Evolutionary conservation across 2,797 vertebrate species (phyloP).

Genomic region (Gymnothorax reevesii): DNA sequence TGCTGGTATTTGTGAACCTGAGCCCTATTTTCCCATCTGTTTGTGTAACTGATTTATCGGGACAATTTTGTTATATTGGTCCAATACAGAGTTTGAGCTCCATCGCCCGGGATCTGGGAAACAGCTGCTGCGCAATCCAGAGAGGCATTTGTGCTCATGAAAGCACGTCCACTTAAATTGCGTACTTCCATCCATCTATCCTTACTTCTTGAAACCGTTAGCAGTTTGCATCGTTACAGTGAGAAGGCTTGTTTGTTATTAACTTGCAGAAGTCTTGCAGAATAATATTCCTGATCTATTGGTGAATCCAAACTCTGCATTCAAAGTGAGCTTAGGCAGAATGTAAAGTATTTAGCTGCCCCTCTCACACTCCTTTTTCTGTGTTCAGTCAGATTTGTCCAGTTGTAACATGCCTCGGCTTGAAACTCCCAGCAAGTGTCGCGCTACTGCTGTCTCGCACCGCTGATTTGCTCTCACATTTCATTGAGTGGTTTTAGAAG

Average conservation of each 20-base stretch:
- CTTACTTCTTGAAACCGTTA: background rate
- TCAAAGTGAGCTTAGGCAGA: background rate
- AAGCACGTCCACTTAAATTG: too few relatives aligned
- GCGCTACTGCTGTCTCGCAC: background rate
- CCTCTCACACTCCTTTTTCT: background rate
- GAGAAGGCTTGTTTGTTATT: background rate
- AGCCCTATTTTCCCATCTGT: too few relatives aligned
- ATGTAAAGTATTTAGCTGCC: background rate
- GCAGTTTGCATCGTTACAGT: too few relatives aligned
- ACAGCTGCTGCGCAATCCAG: too few relatives aligned
- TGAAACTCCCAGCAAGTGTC: background rate
- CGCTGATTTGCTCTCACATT: background rate
- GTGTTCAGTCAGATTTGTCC: background rate
- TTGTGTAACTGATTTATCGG: too few relatives aligned
- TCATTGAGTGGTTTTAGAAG: background rate
- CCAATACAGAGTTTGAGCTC: too few relatives aligned
- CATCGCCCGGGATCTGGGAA: too few relatives aligned
- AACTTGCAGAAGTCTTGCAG: background rate
- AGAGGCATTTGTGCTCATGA: too few relatives aligned
- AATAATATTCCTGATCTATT: background rate
- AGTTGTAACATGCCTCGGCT: background rate
- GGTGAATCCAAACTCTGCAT: background rate
- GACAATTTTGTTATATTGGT: too few relatives aligned
- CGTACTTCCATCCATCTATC: background rate
- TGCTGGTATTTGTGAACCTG: too few relatives aligned